phyloP scores from a whole-genome alignment of 2,797 vertebrate genomes.

The Chromis chromis region DNA sequence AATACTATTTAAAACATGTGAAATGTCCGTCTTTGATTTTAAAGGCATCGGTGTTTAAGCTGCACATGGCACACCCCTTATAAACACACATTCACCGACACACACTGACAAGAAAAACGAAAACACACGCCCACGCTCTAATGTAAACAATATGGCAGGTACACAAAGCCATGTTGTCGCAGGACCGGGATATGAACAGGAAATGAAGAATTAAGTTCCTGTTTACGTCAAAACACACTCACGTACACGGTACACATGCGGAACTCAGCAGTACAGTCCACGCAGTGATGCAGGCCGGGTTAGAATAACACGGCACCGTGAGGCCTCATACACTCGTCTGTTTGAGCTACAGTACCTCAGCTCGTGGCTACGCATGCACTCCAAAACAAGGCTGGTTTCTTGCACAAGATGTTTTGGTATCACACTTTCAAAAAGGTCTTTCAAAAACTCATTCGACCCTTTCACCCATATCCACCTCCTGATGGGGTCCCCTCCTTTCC shows the following conservation, averaged over 20 bases:
- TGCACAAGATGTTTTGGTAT: constrained; percentile 63
- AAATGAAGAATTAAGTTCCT: constrained; percentile 80
- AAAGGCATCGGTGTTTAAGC: constrained; percentile 50
- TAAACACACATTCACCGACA: constrained; percentile 30
- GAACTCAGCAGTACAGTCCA: constrained; percentile 56
- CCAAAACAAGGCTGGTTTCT: constrained; percentile 62
- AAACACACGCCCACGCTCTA: constrained; percentile 48
- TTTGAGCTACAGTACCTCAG: constrained; percentile 44
- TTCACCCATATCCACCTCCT: constrained; percentile 50
- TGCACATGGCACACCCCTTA: constrained; percentile 3
- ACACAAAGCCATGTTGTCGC: constrained; percentile 69
- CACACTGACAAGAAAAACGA: constrained; percentile 48
- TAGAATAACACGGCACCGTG: constrained; percentile 71
- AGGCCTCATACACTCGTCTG: constrained; percentile 54
- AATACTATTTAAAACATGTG: constrained; percentile 16
- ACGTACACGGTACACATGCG: constrained; percentile 36
- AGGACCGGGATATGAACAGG: constrained; percentile 73
- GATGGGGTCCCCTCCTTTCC: constrained; percentile 18
- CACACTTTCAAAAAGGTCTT: constrained; percentile 71
- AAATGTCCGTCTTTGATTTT: constrained; percentile 30
- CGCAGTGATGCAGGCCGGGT: constrained; percentile 65
- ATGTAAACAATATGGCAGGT: constrained; percentile 62
- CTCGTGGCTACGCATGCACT: constrained; percentile 40
- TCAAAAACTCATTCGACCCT: constrained; percentile 69
- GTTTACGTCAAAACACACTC: constrained; percentile 75